These are phyloP conservation scores for Augochlorella aurata DNA, from an alignment of 2,888 invertebrate genomes.

Conservation along the genomic window DNA sequence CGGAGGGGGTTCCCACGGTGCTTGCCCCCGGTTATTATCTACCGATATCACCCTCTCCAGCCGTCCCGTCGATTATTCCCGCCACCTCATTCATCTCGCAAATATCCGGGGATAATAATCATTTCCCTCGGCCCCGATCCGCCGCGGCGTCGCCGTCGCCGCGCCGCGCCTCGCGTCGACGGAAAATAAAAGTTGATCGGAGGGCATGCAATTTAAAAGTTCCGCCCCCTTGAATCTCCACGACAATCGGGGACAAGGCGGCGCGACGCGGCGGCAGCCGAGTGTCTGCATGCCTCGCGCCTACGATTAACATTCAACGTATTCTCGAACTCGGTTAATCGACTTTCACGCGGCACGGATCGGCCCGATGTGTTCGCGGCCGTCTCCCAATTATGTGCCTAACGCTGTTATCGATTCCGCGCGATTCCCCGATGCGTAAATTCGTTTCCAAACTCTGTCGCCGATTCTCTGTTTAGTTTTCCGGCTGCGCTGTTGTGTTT, in stretches of 20 bases:
- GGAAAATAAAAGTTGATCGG: conserved; percentile 41
- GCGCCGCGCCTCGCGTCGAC: background rate
- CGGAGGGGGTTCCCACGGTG: conserved; percentile 3
- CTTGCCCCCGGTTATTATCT: conserved; percentile 43
- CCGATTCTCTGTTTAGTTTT: too few relatives aligned
- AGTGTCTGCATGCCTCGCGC: background rate
- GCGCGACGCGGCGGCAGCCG: background rate
- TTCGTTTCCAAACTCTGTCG: too few relatives aligned
- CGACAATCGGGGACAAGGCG: conserved; percentile 7
- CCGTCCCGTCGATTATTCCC: conserved; percentile 40
- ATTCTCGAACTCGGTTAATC: conserved; percentile 37
- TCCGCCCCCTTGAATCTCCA: conserved; percentile 25
- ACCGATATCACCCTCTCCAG: conserved; percentile 43
- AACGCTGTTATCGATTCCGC: background rate
- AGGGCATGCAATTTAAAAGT: conserved; percentile 30
- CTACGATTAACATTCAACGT: conserved; percentile 29
- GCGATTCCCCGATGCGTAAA: too few relatives aligned
- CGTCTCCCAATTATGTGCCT: background rate
- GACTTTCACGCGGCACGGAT: background rate
- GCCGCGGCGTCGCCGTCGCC: background rate
- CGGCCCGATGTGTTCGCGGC: background rate
- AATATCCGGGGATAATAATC: conserved; percentile 50
- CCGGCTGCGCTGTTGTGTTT: too few relatives aligned
- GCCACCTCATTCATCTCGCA: conserved; percentile 45
- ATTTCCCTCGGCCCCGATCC: conserved; percentile 22